phyloP scores from a whole-genome alignment of 2,888 invertebrate genomes.

The Strigamia crassipes region DNA sequence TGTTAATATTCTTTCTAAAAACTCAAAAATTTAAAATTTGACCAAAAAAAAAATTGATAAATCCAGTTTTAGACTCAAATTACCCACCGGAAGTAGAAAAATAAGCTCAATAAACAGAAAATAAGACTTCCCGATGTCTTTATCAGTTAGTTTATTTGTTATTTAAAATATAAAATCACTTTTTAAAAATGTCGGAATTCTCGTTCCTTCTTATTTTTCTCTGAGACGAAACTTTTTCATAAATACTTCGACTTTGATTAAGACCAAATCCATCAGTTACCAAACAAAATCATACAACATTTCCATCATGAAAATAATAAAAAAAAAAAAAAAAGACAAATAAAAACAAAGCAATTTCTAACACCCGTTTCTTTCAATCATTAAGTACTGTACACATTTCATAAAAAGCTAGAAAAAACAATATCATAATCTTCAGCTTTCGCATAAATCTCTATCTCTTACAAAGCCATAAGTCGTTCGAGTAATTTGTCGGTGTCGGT shows the following conservation, averaged over 20 bases:
- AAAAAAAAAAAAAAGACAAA: background rate
- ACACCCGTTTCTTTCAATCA: background rate
- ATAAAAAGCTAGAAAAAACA: background rate
- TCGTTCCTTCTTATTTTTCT: background rate
- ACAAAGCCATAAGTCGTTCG: conserved; percentile 39
- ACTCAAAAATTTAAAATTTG: too few relatives aligned
- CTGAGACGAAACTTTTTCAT: too few relatives aligned
- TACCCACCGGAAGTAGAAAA: background rate
- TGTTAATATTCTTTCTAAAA: too few relatives aligned
- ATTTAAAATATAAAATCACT: background rate
- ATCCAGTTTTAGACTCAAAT: background rate
- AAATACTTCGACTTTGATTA: background rate
- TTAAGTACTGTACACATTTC: conserved; percentile 16
- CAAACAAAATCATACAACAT: background rate
- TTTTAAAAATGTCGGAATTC: background rate
- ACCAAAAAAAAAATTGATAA: too few relatives aligned
- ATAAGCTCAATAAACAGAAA: background rate
- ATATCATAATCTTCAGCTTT: background rate
- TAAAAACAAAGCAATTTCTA: background rate
- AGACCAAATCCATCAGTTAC: background rate
- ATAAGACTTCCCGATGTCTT: background rate
- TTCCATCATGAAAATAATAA: too few relatives aligned
- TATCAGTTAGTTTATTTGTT: background rate
- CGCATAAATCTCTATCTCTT: background rate
- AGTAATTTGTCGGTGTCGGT: conserved; percentile 15